Evolutionary conservation across 2,113 vertebrate species (phyloP).

Genomic region (Climacteris rufus): DNA sequence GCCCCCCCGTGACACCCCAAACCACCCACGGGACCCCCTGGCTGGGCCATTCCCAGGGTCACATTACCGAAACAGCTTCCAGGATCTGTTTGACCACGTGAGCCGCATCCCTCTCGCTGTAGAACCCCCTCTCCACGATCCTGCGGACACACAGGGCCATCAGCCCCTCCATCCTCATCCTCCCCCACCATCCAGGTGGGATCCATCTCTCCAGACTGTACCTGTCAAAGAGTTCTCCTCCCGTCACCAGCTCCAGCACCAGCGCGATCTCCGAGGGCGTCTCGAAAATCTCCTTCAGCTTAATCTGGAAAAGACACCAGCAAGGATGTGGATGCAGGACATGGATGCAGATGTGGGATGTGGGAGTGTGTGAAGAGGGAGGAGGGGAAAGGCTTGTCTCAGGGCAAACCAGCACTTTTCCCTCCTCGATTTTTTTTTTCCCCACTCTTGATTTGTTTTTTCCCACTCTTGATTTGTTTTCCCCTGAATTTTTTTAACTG

Average conservation of each 20-base stretch:
- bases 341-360: background rate
- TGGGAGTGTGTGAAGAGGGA: background rate
- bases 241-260: conserved; percentile 86
- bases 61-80: conserved; percentile 82
- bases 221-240: conserved; percentile 91
- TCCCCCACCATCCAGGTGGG: background rate
- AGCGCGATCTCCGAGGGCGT: conserved; percentile 83
- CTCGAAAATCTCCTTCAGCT: conserved; percentile 91
- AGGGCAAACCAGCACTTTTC: rapidly evolving
- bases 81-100: conserved; percentile 89
- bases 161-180: background rate
- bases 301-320: conserved; percentile 70
- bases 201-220: background rate
- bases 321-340: background rate
- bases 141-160: conserved; percentile 41
- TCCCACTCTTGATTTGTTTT: background rate
- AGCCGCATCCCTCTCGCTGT: conserved; percentile 86
- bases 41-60: rapidly evolving
- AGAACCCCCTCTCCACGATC: conserved; percentile 88
- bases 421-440: background rate
- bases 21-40: rapidly evolving
- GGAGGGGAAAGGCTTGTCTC: rapidly evolving
- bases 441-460: background rate
- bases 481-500: rapidly evolving
- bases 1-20: background rate